Base-by-base conservation (phyloP, 1,140 invertebrate species). In the Hycleus cichorii region DNA sequence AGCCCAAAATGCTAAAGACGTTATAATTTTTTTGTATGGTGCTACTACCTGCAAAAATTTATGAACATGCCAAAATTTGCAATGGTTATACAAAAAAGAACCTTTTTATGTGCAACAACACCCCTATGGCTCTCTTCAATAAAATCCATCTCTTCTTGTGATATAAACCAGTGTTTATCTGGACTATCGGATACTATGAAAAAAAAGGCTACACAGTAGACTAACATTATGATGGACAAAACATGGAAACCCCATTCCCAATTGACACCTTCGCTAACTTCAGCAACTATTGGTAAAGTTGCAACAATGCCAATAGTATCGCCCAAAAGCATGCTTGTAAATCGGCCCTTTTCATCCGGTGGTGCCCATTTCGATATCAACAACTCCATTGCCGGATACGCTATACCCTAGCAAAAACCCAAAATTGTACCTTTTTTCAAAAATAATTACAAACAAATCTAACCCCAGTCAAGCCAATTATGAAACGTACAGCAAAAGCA, bases 261-360 rank as follows among this genome's bases (percentile, higher is more conserved):
- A 46, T 69, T 74, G 18, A 18, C 18, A 18, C 18, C 18, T 51
- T 80, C 80, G 43, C 83, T 84, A 7, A 87, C 72, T 1, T 78
- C 73, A 8, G 83, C 85, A 50, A 83, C 81, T 0, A 90, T 68
- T 0, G 85, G 79, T 77, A 87, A 85, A 1, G 87, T 86, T 11
- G 89, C 79, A 0, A 89, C 82, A 0, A 87, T 89, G 24, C 89
- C 89, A 24, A 91, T 83, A 0, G 87, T 84, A 3, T 86, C 86
- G 6, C 87, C 87, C 84, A 86, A 77, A 68, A 88, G 77, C 8
- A 84, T 82, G 66, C 84, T 85, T 1, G 86, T 78, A 67, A 89
- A 89, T 74, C 87, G 87, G 47, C 86, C 87, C 69, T 87, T 88
- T 65, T 89, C 87, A 11, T 79, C 79, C n/a, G 86, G 86, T 8